These are phyloP conservation scores for Dipodomys merriami DNA, from an alignment of 2,113 vertebrate species.

Conservation along the genomic window DNA sequence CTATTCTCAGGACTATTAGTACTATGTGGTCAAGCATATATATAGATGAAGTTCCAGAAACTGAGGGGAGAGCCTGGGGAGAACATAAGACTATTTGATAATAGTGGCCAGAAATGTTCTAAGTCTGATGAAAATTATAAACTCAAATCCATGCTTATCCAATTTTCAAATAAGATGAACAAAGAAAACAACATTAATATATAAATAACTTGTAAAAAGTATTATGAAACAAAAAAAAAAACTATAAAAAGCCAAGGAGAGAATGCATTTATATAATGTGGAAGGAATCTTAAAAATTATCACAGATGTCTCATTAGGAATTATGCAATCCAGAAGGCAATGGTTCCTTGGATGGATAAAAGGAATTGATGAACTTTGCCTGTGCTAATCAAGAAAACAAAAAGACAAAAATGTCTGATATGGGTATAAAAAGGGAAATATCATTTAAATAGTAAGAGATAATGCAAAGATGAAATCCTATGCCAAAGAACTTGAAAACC, in stretches of 20 bases:
- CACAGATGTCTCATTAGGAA: not conserved
- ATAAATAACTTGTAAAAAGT: not conserved
- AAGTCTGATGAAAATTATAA: not conserved
- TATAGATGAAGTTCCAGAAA: not conserved
- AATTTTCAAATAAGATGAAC: not conserved
- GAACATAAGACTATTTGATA: not conserved
- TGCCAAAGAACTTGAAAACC: not conserved
- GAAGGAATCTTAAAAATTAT: not conserved
- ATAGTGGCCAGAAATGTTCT: not conserved
- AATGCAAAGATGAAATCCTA: conserved; percentile 6
- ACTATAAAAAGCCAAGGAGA: not conserved
- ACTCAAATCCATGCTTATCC: not conserved
- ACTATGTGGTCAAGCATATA: not conserved
- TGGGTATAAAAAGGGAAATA: not conserved
- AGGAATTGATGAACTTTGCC: not conserved
- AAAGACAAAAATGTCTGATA: not conserved
- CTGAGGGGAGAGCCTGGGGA: not conserved
- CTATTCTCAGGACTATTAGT: no score
- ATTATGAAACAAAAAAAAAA: not conserved
- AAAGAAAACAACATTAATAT: not conserved
- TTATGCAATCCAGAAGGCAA: not conserved
- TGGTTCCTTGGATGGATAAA: not conserved
- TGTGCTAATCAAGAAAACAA: not conserved
- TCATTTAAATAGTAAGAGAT: not conserved
- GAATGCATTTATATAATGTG: not conserved